Conservation (phyloP, 2,888 invertebrate species). For the Rhagium mordax region DNA sequence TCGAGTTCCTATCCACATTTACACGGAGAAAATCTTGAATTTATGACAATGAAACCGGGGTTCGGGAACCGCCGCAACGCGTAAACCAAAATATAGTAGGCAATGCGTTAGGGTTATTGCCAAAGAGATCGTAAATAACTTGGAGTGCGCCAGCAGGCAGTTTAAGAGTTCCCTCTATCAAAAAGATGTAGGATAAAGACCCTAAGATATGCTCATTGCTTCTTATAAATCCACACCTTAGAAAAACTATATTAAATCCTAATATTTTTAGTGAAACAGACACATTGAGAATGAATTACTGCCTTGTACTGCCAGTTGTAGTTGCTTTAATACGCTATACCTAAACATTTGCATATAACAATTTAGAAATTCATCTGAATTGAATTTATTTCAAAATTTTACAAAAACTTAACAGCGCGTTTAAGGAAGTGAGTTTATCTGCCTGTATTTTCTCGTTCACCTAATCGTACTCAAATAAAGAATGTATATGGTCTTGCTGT, state of each 20-base stretch:
- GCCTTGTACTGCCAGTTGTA: not conserved
- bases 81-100: constrained; percentile 46
- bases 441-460: no score
- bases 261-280: constrained; percentile 19
- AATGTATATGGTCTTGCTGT: no score
- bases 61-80: constrained; percentile 37
- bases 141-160: constrained; percentile 40
- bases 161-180: constrained; percentile 30
- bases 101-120: constrained; percentile 48
- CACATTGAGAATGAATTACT: not conserved
- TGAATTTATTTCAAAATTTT: no score
- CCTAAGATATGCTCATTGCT: constrained; percentile 33
- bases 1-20: constrained; percentile 14
- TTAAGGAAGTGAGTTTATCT: no score
- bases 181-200: constrained; percentile 31
- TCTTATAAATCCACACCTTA: constrained; percentile 30
- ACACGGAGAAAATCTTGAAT: constrained; percentile 42
- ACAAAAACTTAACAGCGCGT: no score
- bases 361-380: no score
- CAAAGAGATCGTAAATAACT: constrained; percentile 45
- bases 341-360: no score
- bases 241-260: constrained; percentile 11
- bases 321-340: not conserved
- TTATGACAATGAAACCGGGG: constrained; percentile 42
- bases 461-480: no score